Evolutionary conservation across 2,113 vertebrate genomes (phyloP).

Genomic region (Microcebus murinus): DNA sequence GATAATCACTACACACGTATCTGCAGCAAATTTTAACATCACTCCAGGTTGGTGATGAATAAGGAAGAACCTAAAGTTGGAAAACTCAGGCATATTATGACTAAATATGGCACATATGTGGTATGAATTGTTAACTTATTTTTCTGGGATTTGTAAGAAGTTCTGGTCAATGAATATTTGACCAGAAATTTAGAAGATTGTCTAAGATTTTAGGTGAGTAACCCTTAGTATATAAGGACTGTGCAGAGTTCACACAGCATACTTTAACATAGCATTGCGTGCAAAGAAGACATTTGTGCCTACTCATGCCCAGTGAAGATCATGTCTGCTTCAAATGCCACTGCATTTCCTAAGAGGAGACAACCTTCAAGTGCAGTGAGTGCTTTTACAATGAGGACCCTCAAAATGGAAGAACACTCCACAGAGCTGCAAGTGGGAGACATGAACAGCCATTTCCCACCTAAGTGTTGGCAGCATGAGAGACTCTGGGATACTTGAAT

Average conservation of each 20-base stretch:
- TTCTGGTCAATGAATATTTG: neutral
- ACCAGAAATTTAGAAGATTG: neutral
- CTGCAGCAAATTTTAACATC: too few relatives aligned
- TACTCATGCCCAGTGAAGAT: neutral
- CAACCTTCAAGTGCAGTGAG: neutral
- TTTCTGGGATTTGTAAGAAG: neutral
- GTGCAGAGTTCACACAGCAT: neutral
- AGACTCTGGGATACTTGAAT: neutral
- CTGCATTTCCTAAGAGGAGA: neutral
- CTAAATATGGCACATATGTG: neutral
- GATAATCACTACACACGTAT: too few relatives aligned
- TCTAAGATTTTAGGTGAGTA: neutral
- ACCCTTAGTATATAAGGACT: neutral
- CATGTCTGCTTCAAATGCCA: neutral
- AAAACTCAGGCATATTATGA: too few relatives aligned
- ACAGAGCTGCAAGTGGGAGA: neutral
- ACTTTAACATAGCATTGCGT: too few relatives aligned
- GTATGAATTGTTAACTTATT: neutral
- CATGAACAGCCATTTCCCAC: fast-evolving
- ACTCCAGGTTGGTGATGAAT: too few relatives aligned
- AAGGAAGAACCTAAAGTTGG: too few relatives aligned
- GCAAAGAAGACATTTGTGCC: neutral
- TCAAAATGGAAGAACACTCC: neutral
- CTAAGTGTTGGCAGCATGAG: neutral
- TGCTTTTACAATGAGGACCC: neutral